Evolutionary conservation across 2,113 vertebrate genomes (phyloP).

Genomic region (Cyrtonyx montezumae): DNA sequence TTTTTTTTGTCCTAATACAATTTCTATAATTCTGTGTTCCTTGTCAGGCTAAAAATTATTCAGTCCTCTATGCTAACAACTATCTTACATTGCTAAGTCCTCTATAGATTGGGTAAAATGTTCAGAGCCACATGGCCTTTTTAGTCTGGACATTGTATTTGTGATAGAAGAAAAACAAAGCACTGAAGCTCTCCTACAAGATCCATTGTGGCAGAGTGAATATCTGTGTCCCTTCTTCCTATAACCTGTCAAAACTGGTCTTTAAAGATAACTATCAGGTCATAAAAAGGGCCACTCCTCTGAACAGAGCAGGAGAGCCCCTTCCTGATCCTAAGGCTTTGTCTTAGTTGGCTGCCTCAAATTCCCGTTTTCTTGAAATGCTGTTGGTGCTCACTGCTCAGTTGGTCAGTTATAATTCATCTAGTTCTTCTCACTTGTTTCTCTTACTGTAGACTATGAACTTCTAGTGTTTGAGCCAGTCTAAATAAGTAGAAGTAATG

Average conservation of each 20-base stretch:
- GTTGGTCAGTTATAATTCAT: background rate
- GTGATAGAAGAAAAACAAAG: background rate
- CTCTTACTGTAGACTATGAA: background rate
- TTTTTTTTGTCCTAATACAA: background rate
- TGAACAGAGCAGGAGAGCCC: background rate
- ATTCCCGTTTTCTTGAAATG: background rate
- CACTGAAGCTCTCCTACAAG: background rate
- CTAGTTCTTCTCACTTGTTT: background rate
- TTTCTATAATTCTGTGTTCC: background rate
- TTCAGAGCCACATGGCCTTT: background rate
- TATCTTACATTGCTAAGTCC: background rate
- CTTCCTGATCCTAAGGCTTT: background rate
- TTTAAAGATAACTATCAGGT: background rate
- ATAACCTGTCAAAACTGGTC: background rate
- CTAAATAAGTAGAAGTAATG: conserved; percentile 41
- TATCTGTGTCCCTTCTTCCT: background rate
- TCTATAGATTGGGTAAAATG: background rate
- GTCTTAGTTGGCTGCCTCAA: background rate
- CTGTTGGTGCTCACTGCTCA: background rate
- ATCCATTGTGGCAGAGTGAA: background rate
- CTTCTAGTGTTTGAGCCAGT: background rate
- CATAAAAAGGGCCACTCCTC: background rate
- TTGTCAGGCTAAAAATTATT: background rate
- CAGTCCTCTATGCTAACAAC: background rate
- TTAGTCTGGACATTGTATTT: background rate